Evolutionary conservation across 2,888 invertebrate genomes (phyloP), one percentile per base, ranked within the genome.

Genomic region (Osedax frankpressi): DNA sequence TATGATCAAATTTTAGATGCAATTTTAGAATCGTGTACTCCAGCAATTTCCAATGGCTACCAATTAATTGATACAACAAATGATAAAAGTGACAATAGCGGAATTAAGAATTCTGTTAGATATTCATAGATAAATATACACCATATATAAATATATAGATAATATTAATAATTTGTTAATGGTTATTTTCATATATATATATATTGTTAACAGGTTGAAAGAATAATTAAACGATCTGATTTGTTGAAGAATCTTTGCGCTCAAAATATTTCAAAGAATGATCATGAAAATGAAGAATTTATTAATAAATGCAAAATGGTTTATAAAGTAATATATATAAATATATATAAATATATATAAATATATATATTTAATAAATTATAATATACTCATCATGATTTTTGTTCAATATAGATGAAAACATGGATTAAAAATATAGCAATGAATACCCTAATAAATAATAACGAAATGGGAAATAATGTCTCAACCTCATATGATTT

Each of bases 341-440:
- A 6, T 11, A 19, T 11, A 44, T 44, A 44, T n/a, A n/a, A n/a
- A n/a, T n/a, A n/a, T n/a, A n/a, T n/a, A n/a, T n/a, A n/a, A n/a
- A n/a, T n/a, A n/a, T n/a, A n/a, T n/a, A n/a, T n/a, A n/a, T n/a
- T n/a, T n/a, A n/a, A n/a, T n/a, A n/a, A n/a, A n/a, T n/a, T n/a
- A n/a, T n/a, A n/a, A n/a, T n/a, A n/a, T n/a, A n/a, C n/a, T n/a
- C n/a, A n/a, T n/a, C n/a, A n/a, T n/a, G n/a, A n/a, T n/a, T n/a
- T n/a, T n/a, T n/a, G n/a, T n/a, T 65, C 25, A 25, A 69, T 76
- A 11, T 74, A 78, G 77, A 84, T 92, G 44, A 87, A 89, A 76
- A 87, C 87, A n/a, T 92, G 92, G 91, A 81, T 92, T 72, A 87
- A 88, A 28, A 89, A 89, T 73, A 89, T 90, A 29, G 90, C 89